Conservation (phyloP, 2,888 invertebrate genomes). For the Sesia bembeciformis region DNA sequence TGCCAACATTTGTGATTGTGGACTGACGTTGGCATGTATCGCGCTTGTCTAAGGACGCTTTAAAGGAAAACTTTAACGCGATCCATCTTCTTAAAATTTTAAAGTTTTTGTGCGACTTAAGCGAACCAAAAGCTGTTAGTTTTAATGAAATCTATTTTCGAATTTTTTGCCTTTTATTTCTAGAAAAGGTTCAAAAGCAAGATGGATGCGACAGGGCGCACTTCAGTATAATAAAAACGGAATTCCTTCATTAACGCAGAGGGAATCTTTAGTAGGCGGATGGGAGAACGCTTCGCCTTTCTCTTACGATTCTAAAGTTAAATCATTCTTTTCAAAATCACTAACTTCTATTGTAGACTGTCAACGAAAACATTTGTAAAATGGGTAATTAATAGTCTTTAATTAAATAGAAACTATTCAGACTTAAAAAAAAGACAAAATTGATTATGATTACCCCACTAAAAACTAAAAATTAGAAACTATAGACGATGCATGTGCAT, state of each 20-base stretch:
- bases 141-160: slow-evolving; percentile 4
- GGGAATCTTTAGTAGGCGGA: slow-evolving; percentile 15
- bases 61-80: not conserved
- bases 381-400: not conserved
- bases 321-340: slow-evolving; percentile 4
- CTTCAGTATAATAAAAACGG: slow-evolving; percentile 45
- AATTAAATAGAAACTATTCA: not conserved
- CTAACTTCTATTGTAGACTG: not conserved
- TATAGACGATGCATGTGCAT: no score
- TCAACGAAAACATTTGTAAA: not conserved
- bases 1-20: no score
- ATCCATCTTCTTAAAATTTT: not conserved
- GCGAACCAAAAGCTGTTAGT: not conserved
- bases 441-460: no score
- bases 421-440: not conserved
- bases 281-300: slow-evolving; percentile 6
- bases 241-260: slow-evolving; percentile 47
- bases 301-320: slow-evolving; percentile 3
- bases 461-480: no score
- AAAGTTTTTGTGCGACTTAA: not conserved
- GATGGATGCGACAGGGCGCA: slow-evolving; percentile 39
- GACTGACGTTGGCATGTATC: no score
- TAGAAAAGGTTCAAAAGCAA: slow-evolving; percentile 15
- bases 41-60: no score
- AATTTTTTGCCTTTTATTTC: slow-evolving; percentile 1